Percentiles rank a stretch among this genome's conserved stretches.
phyloP scores from a whole-genome alignment of 2,113 vertebrate species.

The Sigmodon hispidus region DNA sequence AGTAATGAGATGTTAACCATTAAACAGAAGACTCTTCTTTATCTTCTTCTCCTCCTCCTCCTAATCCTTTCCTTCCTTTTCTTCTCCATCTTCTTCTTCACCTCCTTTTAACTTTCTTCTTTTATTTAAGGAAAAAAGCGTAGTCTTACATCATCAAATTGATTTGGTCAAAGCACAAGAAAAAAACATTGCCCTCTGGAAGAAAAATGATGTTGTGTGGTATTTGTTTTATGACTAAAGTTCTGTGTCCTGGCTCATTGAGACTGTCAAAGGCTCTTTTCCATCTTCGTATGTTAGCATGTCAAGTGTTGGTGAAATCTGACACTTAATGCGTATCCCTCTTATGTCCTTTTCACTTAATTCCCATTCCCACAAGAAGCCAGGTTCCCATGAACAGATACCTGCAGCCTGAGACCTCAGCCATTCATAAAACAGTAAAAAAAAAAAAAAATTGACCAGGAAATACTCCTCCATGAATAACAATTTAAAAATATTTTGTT shows the following conservation, averaged over 20 bases:
- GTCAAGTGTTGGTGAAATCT: background rate
- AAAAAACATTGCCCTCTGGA: background rate
- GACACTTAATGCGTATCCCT: background rate
- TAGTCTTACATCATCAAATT: no score
- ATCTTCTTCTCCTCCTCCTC: no score
- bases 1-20: background rate
- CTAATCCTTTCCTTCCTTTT: no score
- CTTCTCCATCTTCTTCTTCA: no score
- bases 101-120: no score
- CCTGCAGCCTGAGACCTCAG: no score
- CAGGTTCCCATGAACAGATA: background rate
- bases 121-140: no score
- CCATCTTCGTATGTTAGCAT: background rate
- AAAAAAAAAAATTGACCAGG: background rate
- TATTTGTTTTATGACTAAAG: background rate
- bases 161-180: background rate
- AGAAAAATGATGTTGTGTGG: background rate
- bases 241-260: background rate
- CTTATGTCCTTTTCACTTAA: background rate
- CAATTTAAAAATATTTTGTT: background rate
- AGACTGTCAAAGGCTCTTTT: background rate
- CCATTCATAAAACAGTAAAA: background rate
- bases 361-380: accelerated
- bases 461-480: background rate
- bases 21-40: background rate